Conservation (phyloP, 2,797 vertebrate genomes). For the Euphonia xanthogaster region DNA sequence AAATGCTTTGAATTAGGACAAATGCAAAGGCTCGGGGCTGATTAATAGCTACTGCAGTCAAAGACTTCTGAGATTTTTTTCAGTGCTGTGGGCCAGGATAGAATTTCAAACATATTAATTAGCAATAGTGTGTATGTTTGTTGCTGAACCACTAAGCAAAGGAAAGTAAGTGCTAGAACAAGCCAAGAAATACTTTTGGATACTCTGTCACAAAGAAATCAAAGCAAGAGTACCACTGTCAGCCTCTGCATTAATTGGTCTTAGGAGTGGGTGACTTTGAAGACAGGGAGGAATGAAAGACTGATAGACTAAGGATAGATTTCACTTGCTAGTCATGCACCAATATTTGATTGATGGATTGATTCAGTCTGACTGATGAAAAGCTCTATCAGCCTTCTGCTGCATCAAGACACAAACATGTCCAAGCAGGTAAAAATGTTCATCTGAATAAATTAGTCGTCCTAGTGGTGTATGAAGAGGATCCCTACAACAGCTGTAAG, state of each 20-base stretch:
- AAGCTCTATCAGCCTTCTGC: not conserved
- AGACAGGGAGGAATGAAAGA: constrained; percentile 14
- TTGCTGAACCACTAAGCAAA: constrained; percentile 55
- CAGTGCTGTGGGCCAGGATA: constrained; percentile 43
- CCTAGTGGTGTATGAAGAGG: not conserved
- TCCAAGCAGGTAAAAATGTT: constrained; percentile 2
- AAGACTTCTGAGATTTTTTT: constrained; percentile 48
- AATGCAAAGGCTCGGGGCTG: constrained; percentile 43
- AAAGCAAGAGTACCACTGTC: constrained; percentile 30
- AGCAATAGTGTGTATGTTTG: constrained; percentile 58
- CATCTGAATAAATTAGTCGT: not conserved
- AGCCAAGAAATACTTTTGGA: constrained; percentile 52
- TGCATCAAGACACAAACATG: not conserved
- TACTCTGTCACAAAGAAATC: constrained; percentile 56
- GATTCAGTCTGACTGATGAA: constrained; percentile 13
- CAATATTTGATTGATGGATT: constrained; percentile 22
- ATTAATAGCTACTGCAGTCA: constrained; percentile 57
- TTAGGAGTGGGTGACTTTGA: constrained; percentile 38
- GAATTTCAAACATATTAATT: constrained; percentile 70
- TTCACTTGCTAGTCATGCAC: constrained; percentile 2
- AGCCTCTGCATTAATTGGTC: constrained; percentile 15
- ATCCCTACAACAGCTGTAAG: not conserved
- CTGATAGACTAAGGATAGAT: not conserved
- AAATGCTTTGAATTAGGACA: constrained; percentile 63
- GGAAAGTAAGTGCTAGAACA: constrained; percentile 46